These are phyloP conservation scores for Solea solea DNA, from an alignment of 2,113 vertebrate genomes.

Conservation along the genomic window DNA sequence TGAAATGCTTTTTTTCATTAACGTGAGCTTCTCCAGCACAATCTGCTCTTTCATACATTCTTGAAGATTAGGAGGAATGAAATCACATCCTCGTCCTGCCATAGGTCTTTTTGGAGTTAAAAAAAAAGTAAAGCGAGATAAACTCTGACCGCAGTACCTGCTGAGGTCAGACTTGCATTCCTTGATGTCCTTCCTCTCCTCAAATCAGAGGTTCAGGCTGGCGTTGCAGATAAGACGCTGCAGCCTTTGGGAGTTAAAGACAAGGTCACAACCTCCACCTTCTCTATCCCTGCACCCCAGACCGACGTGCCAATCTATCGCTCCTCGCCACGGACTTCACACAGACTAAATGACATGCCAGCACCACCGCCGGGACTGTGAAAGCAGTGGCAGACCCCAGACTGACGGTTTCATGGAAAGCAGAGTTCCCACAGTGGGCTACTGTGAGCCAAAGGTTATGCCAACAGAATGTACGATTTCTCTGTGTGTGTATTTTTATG, in stretches of 20 bases:
- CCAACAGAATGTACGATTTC: slow-evolving; percentile 40
- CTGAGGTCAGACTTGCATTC: slow-evolving; percentile 33
- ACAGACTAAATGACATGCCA: slow-evolving; percentile 43
- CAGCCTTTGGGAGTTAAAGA: slow-evolving; percentile 42
- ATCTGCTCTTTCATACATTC: slow-evolving; percentile 55
- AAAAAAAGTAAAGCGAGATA: slow-evolving; percentile 36
- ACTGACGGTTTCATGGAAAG: slow-evolving; percentile 45
- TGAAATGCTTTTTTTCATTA: slow-evolving; percentile 53
- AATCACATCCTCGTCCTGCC: slow-evolving; percentile 49
- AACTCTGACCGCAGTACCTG: slow-evolving; percentile 35
- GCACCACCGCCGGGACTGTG: slow-evolving; percentile 24
- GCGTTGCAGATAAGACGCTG: background rate
- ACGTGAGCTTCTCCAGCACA: slow-evolving; percentile 17
- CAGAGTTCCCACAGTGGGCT: slow-evolving; percentile 15
- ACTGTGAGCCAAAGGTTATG: slow-evolving; percentile 54
- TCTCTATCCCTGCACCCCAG: background rate
- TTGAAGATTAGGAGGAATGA: slow-evolving; percentile 38
- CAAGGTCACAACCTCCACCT: slow-evolving; percentile 65
- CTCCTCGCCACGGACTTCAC: slow-evolving; percentile 10
- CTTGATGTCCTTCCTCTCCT: slow-evolving; percentile 16
- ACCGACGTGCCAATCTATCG: slow-evolving; percentile 9
- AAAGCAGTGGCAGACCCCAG: slow-evolving; percentile 11
- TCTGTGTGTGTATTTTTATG: slow-evolving; percentile 34
- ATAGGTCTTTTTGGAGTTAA: slow-evolving; percentile 16
- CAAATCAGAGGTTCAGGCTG: too few relatives aligned